phyloP scores from a whole-genome alignment of 1,140 invertebrate genomes.

The Aphelinus atriplicis region DNA sequence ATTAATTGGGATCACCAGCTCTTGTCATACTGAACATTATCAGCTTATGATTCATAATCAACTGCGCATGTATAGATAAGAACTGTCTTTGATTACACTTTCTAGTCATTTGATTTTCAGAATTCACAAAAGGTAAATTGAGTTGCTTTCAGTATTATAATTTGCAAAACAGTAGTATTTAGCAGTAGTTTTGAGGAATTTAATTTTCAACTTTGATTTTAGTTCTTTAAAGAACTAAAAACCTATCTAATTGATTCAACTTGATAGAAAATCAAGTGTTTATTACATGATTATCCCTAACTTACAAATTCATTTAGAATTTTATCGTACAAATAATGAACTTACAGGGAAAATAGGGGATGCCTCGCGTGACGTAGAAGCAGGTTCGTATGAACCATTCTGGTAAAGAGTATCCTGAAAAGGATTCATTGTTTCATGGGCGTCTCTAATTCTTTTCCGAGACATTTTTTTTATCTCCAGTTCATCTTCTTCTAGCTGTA shows the following conservation, averaged over 20 bases:
- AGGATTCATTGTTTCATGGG: conserved; percentile 35
- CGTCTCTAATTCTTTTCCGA: conserved; percentile 50
- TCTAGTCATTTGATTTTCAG: not conserved
- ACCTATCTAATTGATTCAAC: too few relatives aligned
- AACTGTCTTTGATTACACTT: conserved; percentile 8
- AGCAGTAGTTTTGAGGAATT: not conserved
- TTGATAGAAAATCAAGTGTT: too few relatives aligned
- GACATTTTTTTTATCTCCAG: conserved; percentile 51
- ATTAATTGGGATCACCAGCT: conserved; percentile 5
- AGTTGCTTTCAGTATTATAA: not conserved
- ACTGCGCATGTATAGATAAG: conserved; percentile 17
- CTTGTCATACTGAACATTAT: conserved; percentile 32
- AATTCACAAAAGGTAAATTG: not conserved
- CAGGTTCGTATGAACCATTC: conserved; percentile 45
- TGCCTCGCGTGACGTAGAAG: conserved; percentile 46
- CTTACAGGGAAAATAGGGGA: conserved; percentile 52
- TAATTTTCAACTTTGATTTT: not conserved
- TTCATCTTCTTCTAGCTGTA: conserved; percentile 41
- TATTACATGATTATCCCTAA: too few relatives aligned
- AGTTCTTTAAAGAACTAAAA: too few relatives aligned
- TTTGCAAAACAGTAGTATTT: not conserved
- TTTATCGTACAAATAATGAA: not conserved
- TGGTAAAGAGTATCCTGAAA: conserved; percentile 39
- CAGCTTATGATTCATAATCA: conserved; percentile 17
- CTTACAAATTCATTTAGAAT: too few relatives aligned